Evolutionary conservation across 2,888 invertebrate genomes (phyloP).

Genomic region (Busseola fusca): DNA sequence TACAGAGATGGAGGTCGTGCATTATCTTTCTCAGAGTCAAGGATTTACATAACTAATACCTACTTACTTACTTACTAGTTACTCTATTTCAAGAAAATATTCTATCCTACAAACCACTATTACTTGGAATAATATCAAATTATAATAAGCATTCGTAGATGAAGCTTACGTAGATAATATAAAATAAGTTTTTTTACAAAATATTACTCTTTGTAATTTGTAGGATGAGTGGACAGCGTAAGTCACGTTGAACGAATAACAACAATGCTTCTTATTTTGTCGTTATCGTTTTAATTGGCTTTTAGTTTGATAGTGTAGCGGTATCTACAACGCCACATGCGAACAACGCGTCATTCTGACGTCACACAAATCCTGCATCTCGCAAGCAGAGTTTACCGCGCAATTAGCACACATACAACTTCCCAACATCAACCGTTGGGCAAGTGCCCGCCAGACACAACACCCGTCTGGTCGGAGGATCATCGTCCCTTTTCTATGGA

Average conservation of each 20-base stretch:
- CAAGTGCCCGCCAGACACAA: no score
- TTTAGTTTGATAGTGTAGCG: no score
- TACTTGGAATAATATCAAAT: slow-evolving; percentile 40
- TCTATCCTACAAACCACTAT: slow-evolving; percentile 11
- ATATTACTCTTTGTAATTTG: slow-evolving; percentile 8
- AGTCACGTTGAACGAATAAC: not conserved
- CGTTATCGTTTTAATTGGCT: not conserved
- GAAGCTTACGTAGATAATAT: slow-evolving; percentile 19
- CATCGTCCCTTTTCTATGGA: no score
- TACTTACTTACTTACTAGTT: not conserved
- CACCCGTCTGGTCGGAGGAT: no score
- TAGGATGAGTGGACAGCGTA: not conserved
- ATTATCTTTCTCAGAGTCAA: slow-evolving; percentile 14
- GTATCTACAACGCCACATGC: no score
- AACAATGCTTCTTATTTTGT: not conserved
- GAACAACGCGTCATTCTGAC: no score
- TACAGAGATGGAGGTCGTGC: not conserved
- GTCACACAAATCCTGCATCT: no score
- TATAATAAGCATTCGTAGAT: slow-evolving; percentile 38
- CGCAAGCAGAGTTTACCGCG: no score
- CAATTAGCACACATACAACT: no score
- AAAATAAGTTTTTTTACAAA: slow-evolving; percentile 1
- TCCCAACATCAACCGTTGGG: no score
- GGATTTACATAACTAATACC: slow-evolving; percentile 14
- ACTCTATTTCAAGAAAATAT: slow-evolving; percentile 10